These are phyloP conservation scores for Drosophila bocki DNA, from an alignment of 1,140 invertebrate genomes.

Conservation along the genomic window DNA sequence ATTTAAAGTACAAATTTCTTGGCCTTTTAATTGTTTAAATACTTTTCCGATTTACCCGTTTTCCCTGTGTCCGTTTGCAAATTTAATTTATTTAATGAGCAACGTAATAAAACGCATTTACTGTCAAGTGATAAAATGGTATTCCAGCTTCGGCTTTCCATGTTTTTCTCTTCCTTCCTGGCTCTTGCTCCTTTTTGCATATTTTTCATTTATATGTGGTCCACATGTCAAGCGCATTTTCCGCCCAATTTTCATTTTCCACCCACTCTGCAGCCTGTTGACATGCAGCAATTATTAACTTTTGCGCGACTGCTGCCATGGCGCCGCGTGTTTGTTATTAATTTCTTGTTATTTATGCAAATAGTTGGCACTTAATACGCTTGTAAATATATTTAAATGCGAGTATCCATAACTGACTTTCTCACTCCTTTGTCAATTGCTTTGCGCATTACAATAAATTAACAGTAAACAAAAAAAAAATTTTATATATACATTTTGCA, in stretches of 20 bases:
- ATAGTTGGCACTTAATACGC: constrained; percentile 84
- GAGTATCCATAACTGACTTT: constrained; percentile 20
- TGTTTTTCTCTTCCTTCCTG: constrained; percentile 17
- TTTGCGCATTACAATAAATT: constrained; percentile 78
- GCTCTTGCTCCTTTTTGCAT: constrained; percentile 20
- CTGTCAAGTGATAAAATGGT: constrained; percentile 82
- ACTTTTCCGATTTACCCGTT: constrained; percentile 33
- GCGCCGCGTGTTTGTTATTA: constrained; percentile 82
- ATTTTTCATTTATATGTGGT: constrained; percentile 78
- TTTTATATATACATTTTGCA: neutral
- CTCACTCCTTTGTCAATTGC: constrained; percentile 55
- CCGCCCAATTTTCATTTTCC: constrained; percentile 17
- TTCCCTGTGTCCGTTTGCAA: constrained; percentile 41
- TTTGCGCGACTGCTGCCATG: constrained; percentile 80
- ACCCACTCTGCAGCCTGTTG: constrained; percentile 56
- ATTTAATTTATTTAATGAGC: constrained; percentile 83
- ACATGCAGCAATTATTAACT: constrained; percentile 82
- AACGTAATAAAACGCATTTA: constrained; percentile 80
- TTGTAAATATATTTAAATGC: constrained; percentile 56
- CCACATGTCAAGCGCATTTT: constrained; percentile 57
- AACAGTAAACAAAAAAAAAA: constrained; percentile 53
- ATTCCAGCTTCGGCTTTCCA: constrained; percentile 49
- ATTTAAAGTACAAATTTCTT: constrained; percentile 26
- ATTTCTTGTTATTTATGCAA: constrained; percentile 84
- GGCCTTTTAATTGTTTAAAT: constrained; percentile 49